Evolutionary conservation across 2,888 invertebrate species (phyloP).

Genomic region (Himalopsyche tibetana): DNA sequence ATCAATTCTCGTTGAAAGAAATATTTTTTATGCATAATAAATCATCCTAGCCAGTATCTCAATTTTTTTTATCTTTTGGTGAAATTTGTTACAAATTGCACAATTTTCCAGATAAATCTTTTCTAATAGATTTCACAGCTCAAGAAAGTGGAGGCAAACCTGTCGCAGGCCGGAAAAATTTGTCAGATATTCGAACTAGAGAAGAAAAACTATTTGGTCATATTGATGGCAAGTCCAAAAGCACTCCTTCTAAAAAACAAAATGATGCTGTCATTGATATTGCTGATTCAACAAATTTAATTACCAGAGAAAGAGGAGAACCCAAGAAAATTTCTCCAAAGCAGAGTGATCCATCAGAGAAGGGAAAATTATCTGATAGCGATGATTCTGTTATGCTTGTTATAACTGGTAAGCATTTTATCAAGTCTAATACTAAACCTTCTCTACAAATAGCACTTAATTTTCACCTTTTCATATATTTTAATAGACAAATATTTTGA

Average conservation of each 20-base stretch:
- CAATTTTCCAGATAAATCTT: conserved; percentile 63
- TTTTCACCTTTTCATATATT: too few species aligned
- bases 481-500: too few species aligned
- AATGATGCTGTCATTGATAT: conserved; percentile 50
- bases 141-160: neutral
- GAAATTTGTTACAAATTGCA: conserved; percentile 9
- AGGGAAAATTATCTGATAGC: conserved; percentile 55
- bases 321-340: conserved; percentile 32
- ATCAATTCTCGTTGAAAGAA: too few species aligned
- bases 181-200: neutral
- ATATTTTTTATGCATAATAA: too few species aligned
- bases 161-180: conserved; percentile 16
- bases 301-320: conserved; percentile 57
- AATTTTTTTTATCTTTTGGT: too few species aligned
- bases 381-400: conserved; percentile 60
- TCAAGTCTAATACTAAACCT: too few species aligned
- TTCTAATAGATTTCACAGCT: conserved; percentile 61
- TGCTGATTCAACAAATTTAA: conserved; percentile 54
- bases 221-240: conserved; percentile 48
- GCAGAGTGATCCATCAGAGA: neutral
- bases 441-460: too few species aligned
- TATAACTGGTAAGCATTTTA: conserved; percentile 52
- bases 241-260: conserved; percentile 49
- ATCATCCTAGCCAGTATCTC: too few species aligned
- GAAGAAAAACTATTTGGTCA: conserved; percentile 58